A percentile compares a stretch with the other conserved stretches of the same genome.
Evolutionary conservation across 2,113 vertebrate genomes (phyloP).

Genomic region (Aspidoscelis tigris): DNA sequence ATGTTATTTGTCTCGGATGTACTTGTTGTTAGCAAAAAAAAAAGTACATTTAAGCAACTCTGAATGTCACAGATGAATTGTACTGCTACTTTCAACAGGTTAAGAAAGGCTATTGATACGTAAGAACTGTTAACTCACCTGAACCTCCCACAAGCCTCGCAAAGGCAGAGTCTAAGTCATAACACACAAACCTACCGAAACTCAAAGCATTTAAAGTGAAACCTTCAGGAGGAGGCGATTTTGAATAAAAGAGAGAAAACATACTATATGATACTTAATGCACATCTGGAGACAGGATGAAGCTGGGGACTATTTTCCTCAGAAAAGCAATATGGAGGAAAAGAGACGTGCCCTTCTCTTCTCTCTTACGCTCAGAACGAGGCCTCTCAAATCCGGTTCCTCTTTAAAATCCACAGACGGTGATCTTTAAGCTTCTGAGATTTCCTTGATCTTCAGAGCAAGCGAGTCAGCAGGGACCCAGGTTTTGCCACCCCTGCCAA

Average conservation of each 20-base stretch:
- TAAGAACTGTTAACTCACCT: not conserved
- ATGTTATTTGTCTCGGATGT: too few relatives aligned
- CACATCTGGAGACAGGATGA: not conserved
- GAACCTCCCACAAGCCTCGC: not conserved
- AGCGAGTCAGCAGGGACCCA: not conserved
- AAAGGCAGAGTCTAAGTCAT: not conserved
- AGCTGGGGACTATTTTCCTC: not conserved
- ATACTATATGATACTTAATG: not conserved
- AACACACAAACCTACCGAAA: not conserved
- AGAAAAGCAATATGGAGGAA: not conserved
- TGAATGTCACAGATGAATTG: not conserved
- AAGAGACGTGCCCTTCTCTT: not conserved
- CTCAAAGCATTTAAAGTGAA: not conserved
- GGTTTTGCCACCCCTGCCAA: not conserved
- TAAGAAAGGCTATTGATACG: too few relatives aligned
- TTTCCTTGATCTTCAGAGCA: too few relatives aligned
- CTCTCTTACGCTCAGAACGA: not conserved
- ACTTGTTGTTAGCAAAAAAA: too few relatives aligned
- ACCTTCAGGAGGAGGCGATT: not conserved
- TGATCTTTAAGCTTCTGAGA: too few relatives aligned
- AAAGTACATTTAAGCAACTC: not conserved
- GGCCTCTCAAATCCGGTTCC: not conserved
- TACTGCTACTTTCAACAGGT: not conserved
- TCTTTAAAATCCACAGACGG: not conserved
- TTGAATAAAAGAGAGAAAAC: not conserved